These are phyloP conservation scores for Drosophila teissieri DNA, from an alignment of 1,140 invertebrate genomes.

Conservation along the genomic window DNA sequence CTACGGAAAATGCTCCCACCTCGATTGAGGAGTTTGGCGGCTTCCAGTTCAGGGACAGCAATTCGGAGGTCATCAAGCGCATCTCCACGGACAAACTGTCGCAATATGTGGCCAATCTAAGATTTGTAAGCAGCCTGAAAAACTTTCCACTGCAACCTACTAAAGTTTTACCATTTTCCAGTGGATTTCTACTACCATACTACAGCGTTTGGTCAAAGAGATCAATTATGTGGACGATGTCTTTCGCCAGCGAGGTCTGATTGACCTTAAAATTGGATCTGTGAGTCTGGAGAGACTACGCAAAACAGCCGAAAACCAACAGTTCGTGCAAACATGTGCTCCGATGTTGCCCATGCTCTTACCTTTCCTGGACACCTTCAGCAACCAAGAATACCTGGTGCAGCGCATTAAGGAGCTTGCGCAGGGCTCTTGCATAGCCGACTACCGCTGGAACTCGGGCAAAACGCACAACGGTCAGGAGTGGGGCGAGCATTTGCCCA, in stretches of 20 bases:
- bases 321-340: slow-evolving; percentile 87
- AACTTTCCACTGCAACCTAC: neutral
- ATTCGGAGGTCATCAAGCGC: slow-evolving; percentile 80
- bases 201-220: slow-evolving; percentile 89
- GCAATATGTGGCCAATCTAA: slow-evolving; percentile 75
- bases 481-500: slow-evolving; percentile 92
- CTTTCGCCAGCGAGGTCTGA: slow-evolving; percentile 88
- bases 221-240: slow-evolving; percentile 89
- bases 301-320: slow-evolving; percentile 87
- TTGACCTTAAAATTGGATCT: slow-evolving; percentile 89
- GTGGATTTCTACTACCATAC: slow-evolving; percentile 92
- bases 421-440: slow-evolving; percentile 92
- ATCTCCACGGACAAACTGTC: slow-evolving; percentile 79
- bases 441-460: slow-evolving; percentile 92
- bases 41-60: slow-evolving; percentile 70
- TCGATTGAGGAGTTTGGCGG: slow-evolving; percentile 71
- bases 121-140: slow-evolving; percentile 58
- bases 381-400: slow-evolving; percentile 93
- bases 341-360: slow-evolving; percentile 89
- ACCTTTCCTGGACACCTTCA: slow-evolving; percentile 91
- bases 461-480: slow-evolving; percentile 89
- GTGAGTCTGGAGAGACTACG: slow-evolving; percentile 89
- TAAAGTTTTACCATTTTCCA: slow-evolving; percentile 65
- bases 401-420: slow-evolving; percentile 90
- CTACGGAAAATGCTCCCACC: slow-evolving; percentile 68